Evolutionary conservation across 2,113 vertebrate species (phyloP).

Genomic region (Cairina moschata): DNA sequence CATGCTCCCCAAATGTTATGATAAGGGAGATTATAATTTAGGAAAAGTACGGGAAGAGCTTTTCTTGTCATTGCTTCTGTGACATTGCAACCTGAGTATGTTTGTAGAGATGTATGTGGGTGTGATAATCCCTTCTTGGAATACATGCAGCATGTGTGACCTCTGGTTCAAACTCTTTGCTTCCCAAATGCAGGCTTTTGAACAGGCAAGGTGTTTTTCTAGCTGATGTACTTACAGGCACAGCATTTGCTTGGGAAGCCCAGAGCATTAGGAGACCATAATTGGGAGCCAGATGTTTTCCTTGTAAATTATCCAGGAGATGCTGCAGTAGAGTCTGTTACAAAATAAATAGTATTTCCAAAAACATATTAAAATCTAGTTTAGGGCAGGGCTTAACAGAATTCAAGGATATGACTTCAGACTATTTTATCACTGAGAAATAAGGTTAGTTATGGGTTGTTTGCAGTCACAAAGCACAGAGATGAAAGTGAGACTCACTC

Average conservation of each 20-base stretch:
- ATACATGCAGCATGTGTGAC: background rate
- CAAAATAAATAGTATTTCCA: constrained; percentile 27
- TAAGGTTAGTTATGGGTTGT: background rate
- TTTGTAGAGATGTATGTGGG: constrained; percentile 38
- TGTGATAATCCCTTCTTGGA: constrained; percentile 44
- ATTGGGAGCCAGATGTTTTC: constrained; percentile 62
- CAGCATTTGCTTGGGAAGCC: constrained; percentile 84
- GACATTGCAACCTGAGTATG: constrained; percentile 26
- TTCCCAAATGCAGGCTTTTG: constrained; percentile 13
- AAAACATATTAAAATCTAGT: background rate
- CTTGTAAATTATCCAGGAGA: constrained; percentile 71
- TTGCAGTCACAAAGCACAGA: background rate
- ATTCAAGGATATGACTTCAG: background rate
- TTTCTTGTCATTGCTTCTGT: constrained; percentile 35
- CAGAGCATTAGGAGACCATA: constrained; percentile 82
- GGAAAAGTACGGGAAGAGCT: constrained; percentile 30
- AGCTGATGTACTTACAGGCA: constrained; percentile 78
- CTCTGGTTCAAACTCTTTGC: constrained; percentile 10
- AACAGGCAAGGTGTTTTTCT: background rate
- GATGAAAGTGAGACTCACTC: background rate
- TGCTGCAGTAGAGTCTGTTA: constrained; percentile 80
- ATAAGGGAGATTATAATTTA: background rate
- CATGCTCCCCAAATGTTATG: background rate
- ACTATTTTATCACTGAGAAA: background rate
- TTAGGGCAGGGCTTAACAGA: background rate